These are phyloP conservation scores for Lysiphlebus fabarum DNA, from an alignment of 1,140 invertebrate species.

Conservation along the genomic window DNA sequence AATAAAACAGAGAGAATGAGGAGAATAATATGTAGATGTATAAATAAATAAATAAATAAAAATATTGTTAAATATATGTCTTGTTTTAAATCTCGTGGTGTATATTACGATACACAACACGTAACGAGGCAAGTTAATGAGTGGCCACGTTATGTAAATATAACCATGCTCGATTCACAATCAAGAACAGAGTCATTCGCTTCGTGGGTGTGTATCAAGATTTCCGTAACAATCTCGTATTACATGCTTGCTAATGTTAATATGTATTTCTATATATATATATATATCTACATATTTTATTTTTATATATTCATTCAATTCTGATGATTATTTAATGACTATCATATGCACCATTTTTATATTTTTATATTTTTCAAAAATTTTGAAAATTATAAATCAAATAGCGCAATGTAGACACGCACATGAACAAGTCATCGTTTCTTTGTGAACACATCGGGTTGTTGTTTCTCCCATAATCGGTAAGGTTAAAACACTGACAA, in stretches of 20 bases:
- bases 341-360: no score
- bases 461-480: no score
- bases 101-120: slow-evolving; percentile 7
- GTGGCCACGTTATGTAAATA: slow-evolving; percentile 28
- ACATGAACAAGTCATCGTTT: no score
- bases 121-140: slow-evolving; percentile 29
- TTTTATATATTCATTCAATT: neutral
- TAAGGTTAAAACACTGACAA: neutral
- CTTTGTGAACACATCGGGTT: no score
- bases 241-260: slow-evolving; percentile 17
- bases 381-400: no score
- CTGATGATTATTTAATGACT: no score
- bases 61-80: neutral
- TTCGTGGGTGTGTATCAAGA: slow-evolving; percentile 37
- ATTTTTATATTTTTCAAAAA: no score
- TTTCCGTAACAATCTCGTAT: slow-evolving; percentile 39
- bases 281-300: no score
- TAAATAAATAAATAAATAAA: neutral
- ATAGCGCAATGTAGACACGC: no score
- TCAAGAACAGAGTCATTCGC: slow-evolving; percentile 24
- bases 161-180: slow-evolving; percentile 18
- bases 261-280: neutral
- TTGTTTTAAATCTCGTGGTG: neutral
- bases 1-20: no score
- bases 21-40: no score